phyloP scores from a whole-genome alignment of 2,888 invertebrate species.

The Sabellastarte sp. region DNA sequence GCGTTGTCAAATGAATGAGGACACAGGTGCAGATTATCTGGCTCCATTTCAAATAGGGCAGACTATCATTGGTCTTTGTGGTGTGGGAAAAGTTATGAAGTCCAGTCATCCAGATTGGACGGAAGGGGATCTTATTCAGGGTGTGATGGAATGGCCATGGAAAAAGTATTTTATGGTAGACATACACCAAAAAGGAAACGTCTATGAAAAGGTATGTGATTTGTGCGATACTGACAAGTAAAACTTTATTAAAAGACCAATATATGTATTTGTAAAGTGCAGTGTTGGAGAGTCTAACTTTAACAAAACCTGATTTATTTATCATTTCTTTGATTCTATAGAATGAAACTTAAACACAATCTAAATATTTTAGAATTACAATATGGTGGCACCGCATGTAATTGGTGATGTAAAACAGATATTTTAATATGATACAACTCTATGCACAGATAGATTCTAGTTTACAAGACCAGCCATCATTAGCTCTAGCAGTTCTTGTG shows the following conservation, averaged over 20 bases:
- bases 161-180: slow-evolving; percentile 27
- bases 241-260: too few species aligned
- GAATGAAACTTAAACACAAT: too few species aligned
- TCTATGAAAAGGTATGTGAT: slow-evolving; percentile 22
- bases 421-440: too few species aligned
- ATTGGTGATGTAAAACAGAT: too few species aligned
- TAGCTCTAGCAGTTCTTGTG: slow-evolving; percentile 42
- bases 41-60: slow-evolving; percentile 47
- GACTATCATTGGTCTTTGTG: slow-evolving; percentile 52
- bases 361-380: too few species aligned
- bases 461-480: slow-evolving; percentile 31
- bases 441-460: too few species aligned
- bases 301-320: too few species aligned
- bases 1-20: slow-evolving; percentile 58
- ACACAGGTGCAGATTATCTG: slow-evolving; percentile 58
- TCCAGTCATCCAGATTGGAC: slow-evolving; percentile 32
- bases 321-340: too few species aligned
- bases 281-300: too few species aligned
- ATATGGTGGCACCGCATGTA: too few species aligned
- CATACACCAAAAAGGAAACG: slow-evolving; percentile 1
- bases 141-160: slow-evolving; percentile 49
- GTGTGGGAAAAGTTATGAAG: slow-evolving; percentile 46
- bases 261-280: background rate
- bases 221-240: too few species aligned
- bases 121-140: slow-evolving; percentile 38